phyloP scores from a whole-genome alignment of 2,888 invertebrate species.

The Chromoteleia sp. region DNA sequence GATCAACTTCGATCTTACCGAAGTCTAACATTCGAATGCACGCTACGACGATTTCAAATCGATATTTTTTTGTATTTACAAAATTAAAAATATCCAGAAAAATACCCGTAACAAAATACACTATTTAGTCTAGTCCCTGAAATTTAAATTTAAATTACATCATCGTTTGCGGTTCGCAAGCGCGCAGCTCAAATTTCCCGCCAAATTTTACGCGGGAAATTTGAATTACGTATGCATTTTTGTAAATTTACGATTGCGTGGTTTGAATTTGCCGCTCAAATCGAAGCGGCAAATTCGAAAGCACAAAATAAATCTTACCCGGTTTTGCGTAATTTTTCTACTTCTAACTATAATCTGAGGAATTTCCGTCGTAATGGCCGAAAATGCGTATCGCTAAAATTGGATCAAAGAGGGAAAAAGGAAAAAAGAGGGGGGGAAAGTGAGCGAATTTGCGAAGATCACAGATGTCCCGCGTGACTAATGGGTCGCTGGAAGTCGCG shows the following conservation, averaged over 20 bases:
- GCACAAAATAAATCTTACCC: not conserved
- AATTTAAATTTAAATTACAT: too few species aligned
- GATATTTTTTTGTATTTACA: not conserved
- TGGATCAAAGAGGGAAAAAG: constrained; percentile 11
- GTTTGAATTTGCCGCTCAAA: constrained; percentile 2
- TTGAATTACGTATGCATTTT: not conserved
- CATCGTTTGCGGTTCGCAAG: too few species aligned
- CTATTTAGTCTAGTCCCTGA: too few species aligned
- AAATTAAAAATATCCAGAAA: too few species aligned
- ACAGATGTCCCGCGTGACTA: constrained; percentile 55
- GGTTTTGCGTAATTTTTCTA: too few species aligned
- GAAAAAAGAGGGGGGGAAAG: constrained; percentile 8
- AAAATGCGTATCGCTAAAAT: constrained; percentile 2
- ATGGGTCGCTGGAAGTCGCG: constrained; percentile 42
- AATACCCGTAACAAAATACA: too few species aligned
- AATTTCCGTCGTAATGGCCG: not conserved
- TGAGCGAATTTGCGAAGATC: constrained; percentile 36
- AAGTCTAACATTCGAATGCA: not conserved
- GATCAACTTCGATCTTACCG: too few species aligned
- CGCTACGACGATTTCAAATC: too few species aligned
- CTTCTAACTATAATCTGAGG: not conserved
- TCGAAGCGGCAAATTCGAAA: constrained; percentile 1
- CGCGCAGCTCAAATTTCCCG: constrained; percentile 5
- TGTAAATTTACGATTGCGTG: not conserved
- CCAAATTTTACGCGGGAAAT: constrained; percentile 13